phyloP scores from a whole-genome alignment of 2,797 vertebrate species.

The Sebastes nivosus region DNA sequence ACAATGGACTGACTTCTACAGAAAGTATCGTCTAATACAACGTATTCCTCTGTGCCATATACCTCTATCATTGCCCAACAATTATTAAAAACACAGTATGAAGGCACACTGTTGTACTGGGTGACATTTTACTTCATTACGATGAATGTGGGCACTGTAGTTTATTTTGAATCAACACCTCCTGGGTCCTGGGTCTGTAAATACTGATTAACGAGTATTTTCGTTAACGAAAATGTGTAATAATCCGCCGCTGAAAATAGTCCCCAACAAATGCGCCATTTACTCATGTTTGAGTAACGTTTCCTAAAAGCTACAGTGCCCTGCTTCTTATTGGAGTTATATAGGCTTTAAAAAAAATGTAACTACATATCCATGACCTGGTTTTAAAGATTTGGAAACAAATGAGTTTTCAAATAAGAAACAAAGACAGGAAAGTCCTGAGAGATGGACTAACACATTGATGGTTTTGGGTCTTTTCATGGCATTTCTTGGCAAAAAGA shows the following conservation, averaged over 20 bases:
- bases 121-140: not conserved
- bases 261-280: not conserved
- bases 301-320: not conserved
- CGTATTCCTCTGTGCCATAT: not conserved
- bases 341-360: not conserved
- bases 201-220: not conserved
- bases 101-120: not conserved
- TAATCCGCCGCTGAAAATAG: not conserved
- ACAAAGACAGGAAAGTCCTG: not conserved
- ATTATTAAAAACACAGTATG: not conserved
- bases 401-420: not conserved
- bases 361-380: not conserved
- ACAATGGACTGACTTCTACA: not conserved
- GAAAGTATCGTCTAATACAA: not conserved
- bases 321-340: not conserved
- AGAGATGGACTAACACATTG: not conserved
- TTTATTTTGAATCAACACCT: not conserved
- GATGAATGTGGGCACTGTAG: not conserved
- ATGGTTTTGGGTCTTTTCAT: not conserved
- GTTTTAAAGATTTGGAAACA: not conserved
- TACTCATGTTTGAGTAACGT: not conserved
- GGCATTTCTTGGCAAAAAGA: not conserved
- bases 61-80: not conserved
- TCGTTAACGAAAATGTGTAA: not conserved
- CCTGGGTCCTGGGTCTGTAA: not conserved